Conservation (phyloP, 2,113 vertebrate genomes). For the Pholis gunnellus region DNA sequence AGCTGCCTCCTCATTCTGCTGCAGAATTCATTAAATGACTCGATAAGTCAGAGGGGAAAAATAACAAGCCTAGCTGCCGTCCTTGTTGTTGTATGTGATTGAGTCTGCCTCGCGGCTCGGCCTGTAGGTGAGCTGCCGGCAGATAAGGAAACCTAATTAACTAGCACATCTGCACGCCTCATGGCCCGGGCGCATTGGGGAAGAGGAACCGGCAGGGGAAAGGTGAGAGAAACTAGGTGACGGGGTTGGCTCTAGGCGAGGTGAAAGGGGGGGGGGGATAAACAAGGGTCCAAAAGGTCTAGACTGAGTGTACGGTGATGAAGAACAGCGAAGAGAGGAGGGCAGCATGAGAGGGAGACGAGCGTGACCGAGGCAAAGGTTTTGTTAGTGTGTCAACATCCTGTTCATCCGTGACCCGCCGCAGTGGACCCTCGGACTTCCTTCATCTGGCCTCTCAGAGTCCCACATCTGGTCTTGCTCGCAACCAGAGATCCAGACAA, state of each 20-base stretch:
- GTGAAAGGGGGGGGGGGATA: background rate
- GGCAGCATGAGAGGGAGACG: background rate
- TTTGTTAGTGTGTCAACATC: constrained; percentile 71
- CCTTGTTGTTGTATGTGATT: constrained; percentile 13
- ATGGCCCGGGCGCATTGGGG: constrained; percentile 25
- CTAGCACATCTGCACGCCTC: constrained; percentile 55
- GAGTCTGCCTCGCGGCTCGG: constrained; percentile 3
- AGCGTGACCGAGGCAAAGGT: background rate
- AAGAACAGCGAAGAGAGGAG: background rate
- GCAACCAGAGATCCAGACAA: constrained; percentile 46
- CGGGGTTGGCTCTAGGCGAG: background rate
- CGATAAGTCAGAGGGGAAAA: constrained; percentile 11
- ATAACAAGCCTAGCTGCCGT: background rate
- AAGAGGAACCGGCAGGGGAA: constrained; percentile 9
- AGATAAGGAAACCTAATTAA: constrained; percentile 62
- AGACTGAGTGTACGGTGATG: background rate
- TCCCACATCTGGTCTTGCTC: constrained; percentile 68
- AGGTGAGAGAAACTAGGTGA: constrained; percentile 37
- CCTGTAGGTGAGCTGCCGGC: constrained; percentile 37
- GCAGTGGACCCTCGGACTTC: constrained; percentile 54
- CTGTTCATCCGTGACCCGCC: constrained; percentile 67
- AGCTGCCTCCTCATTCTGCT: background rate
- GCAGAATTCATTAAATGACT: constrained; percentile 10
- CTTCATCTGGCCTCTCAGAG: constrained; percentile 51
- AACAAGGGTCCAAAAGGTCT: background rate